Evolutionary conservation across 2,888 invertebrate genomes (phyloP), one percentile per base, ranked within the genome.

Genomic region (Thereva nobilitata): DNA sequence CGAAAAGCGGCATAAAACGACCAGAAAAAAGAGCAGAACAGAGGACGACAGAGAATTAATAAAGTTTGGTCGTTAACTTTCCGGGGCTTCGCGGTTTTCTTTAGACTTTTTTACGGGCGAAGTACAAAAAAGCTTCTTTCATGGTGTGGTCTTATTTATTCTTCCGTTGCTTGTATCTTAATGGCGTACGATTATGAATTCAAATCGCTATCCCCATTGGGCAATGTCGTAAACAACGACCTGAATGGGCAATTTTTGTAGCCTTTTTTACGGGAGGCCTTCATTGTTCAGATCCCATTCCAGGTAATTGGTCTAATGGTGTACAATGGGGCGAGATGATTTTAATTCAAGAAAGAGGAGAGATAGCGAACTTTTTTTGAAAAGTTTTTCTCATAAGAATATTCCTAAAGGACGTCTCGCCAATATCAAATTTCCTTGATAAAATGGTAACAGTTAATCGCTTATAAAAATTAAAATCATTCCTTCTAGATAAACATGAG

Each of bases 121-220:
- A 52, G 10, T 42, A 6, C 41, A 44, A 47, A 50, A 10, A 47
- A 8, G 37, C 47, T 47, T n/a, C 37, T n/a, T 47, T 42, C 42
- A 44, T 64, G 64, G 64, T 64, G 64, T 55, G 54, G 64, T 64
- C 64, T 64, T 55, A 64, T 64, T 64, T 64, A 55, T 64, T 64
- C 53, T 64, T 64, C 64, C 64, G 54, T 44, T 64, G 45, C 34
- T 38, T 44, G 40, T 64, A 55, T 64, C 64, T 64, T 64, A 54
- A 64, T 45, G 47, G 64, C 7, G 12, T 37, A 45, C 57, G 64
- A 68, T 68, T 68, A 67, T 64, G 68, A 64, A 68, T 68, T 68
- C 68, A 68, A 67, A 66, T 68, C 66, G 68, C 64, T 68, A 54
- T 63, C 63, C 66, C 68, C 52, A 68, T 68, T 68, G 66, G 66